Evolutionary conservation across 2,113 vertebrate genomes (phyloP), one percentile per base, ranked within the genome.

Genomic region (Pelecanus crispus): DNA sequence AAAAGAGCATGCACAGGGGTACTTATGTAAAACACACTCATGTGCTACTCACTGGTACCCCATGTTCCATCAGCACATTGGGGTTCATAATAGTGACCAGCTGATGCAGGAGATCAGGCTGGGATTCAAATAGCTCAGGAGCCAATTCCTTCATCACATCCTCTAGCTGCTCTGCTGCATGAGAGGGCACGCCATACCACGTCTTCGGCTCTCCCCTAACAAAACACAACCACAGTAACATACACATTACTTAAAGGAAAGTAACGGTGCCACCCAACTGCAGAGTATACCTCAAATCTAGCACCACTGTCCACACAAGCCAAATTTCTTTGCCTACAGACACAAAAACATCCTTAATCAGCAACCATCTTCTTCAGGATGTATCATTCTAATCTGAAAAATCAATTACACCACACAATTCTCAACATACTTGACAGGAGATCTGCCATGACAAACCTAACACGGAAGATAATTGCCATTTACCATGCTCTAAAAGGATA

Each of bases 21-120:
- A 50, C 19, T 63, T 16, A 9, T 47, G 12, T 36, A 42, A 88
- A 78, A 93, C 89, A 50, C 2, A 9, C 13, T 88, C 0, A 5
- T 81, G 73, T 38, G 47, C 44, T 94, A 98, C 99, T 92, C 98
- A 99, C 99, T 79, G 99, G 99, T 50, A 99, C 99, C 17, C 99
- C 99, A 20, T 99, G 99, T 90, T 99, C 99, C 99, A 99, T 99
- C 40, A 99, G 98, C 81, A 99, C 94, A 19, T 99, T 99, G 63
- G 99, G 99, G 96, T 99, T 99, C 99, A 99, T 99, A 96, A 99
- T 99, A 97, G 99, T 99, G 95, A 99, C 99, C 67, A 99, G 97
- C 65, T 99, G 99, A 95, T 99, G 99, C 50, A 99, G 98, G 28
- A 99, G 99, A 93, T 99, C 99, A 44, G 99, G 99, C 94, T 99